Evolutionary conservation across 2,888 invertebrate genomes (phyloP), one percentile per base, ranked within the genome.

Genomic region (Rhagonycha fulva): DNA sequence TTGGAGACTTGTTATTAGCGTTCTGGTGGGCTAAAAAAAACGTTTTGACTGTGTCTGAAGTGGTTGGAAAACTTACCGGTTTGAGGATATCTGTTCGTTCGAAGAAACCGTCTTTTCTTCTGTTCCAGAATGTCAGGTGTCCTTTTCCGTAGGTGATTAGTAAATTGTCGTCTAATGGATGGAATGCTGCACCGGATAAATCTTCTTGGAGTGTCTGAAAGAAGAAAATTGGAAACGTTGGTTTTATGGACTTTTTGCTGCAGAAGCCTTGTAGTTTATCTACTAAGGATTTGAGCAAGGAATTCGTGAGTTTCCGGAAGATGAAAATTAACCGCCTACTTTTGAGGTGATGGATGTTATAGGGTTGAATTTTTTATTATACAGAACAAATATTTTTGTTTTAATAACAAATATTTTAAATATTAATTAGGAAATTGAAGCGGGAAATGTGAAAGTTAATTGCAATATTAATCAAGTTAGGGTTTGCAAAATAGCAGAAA

Each of bases 131-230:
- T 0, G 96, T 95, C 79, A 98, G 88, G 86, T 97, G 97, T 0
- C 96, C 96, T 81, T 95, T 94, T 2, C 98, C 98, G 84, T 96
- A 96, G 0, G 97, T 97, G 80, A 98, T 95, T 77, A 97, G 91
- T 24, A 97, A 90, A 87, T 96, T 96, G 85, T 97, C 96, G 84
- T 97, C 97, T 30, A 95, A 89, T 0, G 97, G 97, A 87, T 97
- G 97, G 87, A 98, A 98, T 0, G 94, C 94, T 0, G 96, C 96
- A 0, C 96, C 96, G 0, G 94, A 94, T 63, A 98, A 88, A 82
- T 96, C 95, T 86, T 97, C 96, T 89, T 95, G 95, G 47, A 96
- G 89, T 0, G 96, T 97, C 97, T 97, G 87, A 10, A 86, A 86
- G 47, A 68, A 67, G 9, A 23, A 12, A 9, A 28, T 19, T 19